These are phyloP conservation scores for Limosa lapponica DNA, from an alignment of 2,797 vertebrate species.

Conservation along the genomic window DNA sequence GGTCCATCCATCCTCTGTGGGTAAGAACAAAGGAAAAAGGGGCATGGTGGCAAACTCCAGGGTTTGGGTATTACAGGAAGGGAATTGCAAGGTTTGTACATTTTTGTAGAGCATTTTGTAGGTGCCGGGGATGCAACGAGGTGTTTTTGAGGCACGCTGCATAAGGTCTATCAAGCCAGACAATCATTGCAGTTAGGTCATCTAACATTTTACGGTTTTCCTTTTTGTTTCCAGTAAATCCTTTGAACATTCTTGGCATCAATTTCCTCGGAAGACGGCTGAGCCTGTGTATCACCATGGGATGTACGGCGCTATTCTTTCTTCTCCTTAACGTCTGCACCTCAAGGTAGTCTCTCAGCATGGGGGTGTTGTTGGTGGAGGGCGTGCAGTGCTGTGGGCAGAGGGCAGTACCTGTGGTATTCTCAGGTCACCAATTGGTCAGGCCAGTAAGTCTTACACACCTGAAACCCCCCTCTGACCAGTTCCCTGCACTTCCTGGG, in stretches of 20 bases:
- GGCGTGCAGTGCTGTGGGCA: neutral
- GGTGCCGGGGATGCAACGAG: neutral
- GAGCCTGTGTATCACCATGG: conserved; percentile 86
- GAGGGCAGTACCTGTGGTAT: neutral
- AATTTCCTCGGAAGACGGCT: conserved; percentile 86
- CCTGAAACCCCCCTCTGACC: neutral
- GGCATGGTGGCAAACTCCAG: neutral
- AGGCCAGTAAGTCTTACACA: neutral
- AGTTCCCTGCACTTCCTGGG: neutral
- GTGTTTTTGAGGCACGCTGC: neutral
- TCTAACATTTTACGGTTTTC: neutral
- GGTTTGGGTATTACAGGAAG: neutral
- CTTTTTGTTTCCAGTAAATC: conserved; percentile 82
- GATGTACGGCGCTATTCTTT: conserved; percentile 85
- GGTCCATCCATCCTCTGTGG: neutral
- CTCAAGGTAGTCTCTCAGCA: conserved; percentile 81
- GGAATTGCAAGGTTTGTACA: neutral
- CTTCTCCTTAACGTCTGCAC: conserved; percentile 91
- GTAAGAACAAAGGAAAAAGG: neutral
- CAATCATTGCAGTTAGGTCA: neutral
- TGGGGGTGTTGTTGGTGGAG: accelerated
- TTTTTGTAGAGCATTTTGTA: neutral
- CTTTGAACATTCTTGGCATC: conserved; percentile 88
- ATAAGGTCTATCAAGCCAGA: neutral
- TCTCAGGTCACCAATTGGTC: neutral